Evolutionary conservation across 1,140 invertebrate genomes (phyloP).

Genomic region (Drosophila melanica): DNA sequence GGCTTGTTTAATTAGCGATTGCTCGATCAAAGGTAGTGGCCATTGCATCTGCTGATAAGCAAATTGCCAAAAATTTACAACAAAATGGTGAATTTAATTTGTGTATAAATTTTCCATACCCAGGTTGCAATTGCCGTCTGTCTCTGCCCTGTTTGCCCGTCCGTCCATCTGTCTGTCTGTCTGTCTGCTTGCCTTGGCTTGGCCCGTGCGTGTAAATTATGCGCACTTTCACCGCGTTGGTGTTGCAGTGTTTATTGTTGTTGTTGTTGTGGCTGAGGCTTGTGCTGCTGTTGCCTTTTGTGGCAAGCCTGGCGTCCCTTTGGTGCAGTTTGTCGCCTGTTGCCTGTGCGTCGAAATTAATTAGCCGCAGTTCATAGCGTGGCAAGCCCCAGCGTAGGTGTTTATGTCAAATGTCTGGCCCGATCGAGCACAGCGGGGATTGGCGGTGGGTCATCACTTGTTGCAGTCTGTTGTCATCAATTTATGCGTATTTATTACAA

Average conservation of each 20-base stretch:
- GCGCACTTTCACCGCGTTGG: conserved; percentile 72
- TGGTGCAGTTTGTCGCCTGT: conserved; percentile 45
- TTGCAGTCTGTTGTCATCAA: conserved; percentile 62
- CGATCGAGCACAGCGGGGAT: neutral
- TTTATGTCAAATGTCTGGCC: conserved; percentile 45
- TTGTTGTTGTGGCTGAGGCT: conserved; percentile 4
- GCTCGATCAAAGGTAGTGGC: conserved; percentile 36
- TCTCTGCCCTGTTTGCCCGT: neutral
- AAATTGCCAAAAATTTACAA: conserved; percentile 67
- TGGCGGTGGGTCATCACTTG: conserved; percentile 40
- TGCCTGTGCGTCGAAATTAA: conserved; percentile 78
- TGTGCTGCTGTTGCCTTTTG: conserved; percentile 25
- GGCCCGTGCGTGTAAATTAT: conserved; percentile 71
- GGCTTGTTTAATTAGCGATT: conserved; percentile 70
- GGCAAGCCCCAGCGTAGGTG: conserved; percentile 53
- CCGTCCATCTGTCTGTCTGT: too few species aligned
- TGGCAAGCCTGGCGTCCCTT: conserved; percentile 48
- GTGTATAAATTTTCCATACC: conserved; percentile 39
- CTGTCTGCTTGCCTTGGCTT: conserved; percentile 25
- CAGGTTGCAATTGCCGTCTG: conserved; percentile 6
- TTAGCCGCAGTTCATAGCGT: conserved; percentile 57
- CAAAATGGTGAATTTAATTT: conserved; percentile 67
- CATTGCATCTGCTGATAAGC: conserved; percentile 58
- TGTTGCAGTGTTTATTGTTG: conserved; percentile 23
- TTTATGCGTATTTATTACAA: conserved; percentile 73